These are phyloP conservation scores for Formica exsecta DNA, from an alignment of 1,140 invertebrate species.

Conservation along the genomic window DNA sequence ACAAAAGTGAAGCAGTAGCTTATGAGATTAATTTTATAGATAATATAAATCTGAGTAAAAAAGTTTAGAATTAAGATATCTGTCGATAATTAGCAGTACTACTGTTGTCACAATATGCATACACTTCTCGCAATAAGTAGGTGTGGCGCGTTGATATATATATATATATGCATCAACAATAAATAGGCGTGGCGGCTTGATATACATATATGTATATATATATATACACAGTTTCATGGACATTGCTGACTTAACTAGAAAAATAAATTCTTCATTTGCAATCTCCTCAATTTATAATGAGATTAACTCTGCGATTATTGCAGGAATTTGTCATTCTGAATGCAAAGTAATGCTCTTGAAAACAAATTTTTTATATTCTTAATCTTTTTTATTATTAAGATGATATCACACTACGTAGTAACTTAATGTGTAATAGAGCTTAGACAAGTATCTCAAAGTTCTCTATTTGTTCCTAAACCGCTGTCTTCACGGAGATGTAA, in stretches of 20 bases:
- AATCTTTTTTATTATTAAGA: conserved; percentile 1
- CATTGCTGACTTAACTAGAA: conserved; percentile 74
- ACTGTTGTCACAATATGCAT: conserved; percentile 24
- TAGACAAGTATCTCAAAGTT: neutral
- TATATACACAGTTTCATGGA: conserved; percentile 74
- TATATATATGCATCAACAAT: conserved; percentile 35
- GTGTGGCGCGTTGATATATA: neutral
- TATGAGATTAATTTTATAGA: neutral
- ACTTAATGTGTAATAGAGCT: neutral
- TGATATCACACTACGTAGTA: no score
- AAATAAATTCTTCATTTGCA: conserved; percentile 77
- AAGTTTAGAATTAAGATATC: neutral
- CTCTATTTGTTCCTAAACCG: neutral
- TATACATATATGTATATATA: neutral
- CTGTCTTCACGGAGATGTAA: neutral
- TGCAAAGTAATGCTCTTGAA: conserved; percentile 17
- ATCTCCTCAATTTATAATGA: conserved; percentile 50
- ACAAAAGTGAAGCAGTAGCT: neutral
- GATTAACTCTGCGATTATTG: conserved; percentile 25
- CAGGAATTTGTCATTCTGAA: conserved; percentile 5
- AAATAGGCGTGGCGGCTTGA: no score
- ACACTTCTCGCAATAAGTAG: neutral
- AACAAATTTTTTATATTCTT: neutral
- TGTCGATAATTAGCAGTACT: conserved; percentile 57
- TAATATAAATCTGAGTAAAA: neutral